Percentiles rank a stretch among this genome's conserved stretches.
Conservation (phyloP, 2,888 invertebrate species). For the Ctenicera cuprea region DNA sequence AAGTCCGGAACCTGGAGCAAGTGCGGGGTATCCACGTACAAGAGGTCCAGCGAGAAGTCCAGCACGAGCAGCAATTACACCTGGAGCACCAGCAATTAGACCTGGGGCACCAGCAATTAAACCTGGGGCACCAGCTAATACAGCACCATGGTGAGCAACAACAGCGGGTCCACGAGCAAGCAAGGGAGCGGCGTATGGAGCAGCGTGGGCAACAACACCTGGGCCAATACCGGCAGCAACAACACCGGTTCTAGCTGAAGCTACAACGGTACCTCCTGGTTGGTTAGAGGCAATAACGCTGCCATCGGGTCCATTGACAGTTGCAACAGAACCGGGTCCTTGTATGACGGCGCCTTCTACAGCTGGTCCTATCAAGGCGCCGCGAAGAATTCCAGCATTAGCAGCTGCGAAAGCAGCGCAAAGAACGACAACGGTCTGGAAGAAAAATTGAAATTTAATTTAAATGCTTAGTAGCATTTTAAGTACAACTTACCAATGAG, state of each 20-base stretch:
- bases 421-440: constrained; percentile 47
- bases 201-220: constrained; percentile 26
- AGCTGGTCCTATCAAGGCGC: constrained; percentile 35
- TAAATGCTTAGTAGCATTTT: not conserved
- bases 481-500: constrained; percentile 38
- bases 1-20: constrained; percentile 59
- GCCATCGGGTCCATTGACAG: constrained; percentile 62
- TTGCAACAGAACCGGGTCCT: constrained; percentile 59
- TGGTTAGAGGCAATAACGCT: constrained; percentile 58
- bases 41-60: constrained; percentile 8
- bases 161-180: not conserved
- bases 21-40: constrained; percentile 58
- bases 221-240: constrained; percentile 35
- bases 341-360: constrained; percentile 60
- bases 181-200: constrained; percentile 4
- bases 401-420: constrained; percentile 55
- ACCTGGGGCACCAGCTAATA: constrained; percentile 32
- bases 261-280: constrained; percentile 58
- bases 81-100: not conserved
- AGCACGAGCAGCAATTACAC: constrained; percentile 20
- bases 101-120: constrained; percentile 34
- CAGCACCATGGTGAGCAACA: constrained; percentile 2
- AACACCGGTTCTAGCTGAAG: constrained; percentile 58
- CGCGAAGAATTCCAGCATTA: constrained; percentile 56
- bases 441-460: constrained; percentile 21